phyloP scores from a whole-genome alignment of 2,888 invertebrate species.

The Heliothis peltigera region DNA sequence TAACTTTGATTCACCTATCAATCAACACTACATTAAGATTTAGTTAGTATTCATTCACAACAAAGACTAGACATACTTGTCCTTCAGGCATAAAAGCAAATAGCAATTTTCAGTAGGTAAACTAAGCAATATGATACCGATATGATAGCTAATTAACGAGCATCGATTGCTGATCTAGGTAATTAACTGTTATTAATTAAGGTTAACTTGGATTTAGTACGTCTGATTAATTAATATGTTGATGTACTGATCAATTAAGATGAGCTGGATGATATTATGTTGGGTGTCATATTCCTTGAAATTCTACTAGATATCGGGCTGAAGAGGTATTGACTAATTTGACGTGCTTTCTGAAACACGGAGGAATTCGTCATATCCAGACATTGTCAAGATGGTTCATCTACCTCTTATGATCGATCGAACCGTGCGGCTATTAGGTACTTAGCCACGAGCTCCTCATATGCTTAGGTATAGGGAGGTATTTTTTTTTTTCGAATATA shows the following conservation, averaged over 20 bases:
- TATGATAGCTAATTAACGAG: constrained; percentile 19
- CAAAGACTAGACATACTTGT: not conserved
- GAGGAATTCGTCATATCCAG: no score
- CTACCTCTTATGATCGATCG: no score
- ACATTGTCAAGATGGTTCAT: no score
- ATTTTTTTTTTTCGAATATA: no score
- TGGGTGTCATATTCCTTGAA: not conserved
- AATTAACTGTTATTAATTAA: constrained; percentile 33
- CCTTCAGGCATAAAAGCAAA: not conserved
- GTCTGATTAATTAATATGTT: constrained; percentile 29
- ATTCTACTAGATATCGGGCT: not conserved
- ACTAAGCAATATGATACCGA: constrained; percentile 6
- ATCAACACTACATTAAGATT: no score
- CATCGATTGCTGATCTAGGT: constrained; percentile 10
- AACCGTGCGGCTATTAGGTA: no score
- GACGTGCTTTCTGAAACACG: no score
- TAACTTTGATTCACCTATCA: no score
- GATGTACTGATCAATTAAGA: no score
- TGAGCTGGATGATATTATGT: constrained; percentile 15
- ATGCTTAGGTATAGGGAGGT: no score
- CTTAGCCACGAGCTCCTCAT: no score
- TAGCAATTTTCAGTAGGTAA: constrained; percentile 1
- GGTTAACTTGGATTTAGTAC: constrained; percentile 25
- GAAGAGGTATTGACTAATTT: not conserved
- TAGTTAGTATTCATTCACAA: no score